These are phyloP conservation scores for Sebastes hubbsi DNA, from an alignment of 2,797 vertebrate species.

Conservation along the genomic window DNA sequence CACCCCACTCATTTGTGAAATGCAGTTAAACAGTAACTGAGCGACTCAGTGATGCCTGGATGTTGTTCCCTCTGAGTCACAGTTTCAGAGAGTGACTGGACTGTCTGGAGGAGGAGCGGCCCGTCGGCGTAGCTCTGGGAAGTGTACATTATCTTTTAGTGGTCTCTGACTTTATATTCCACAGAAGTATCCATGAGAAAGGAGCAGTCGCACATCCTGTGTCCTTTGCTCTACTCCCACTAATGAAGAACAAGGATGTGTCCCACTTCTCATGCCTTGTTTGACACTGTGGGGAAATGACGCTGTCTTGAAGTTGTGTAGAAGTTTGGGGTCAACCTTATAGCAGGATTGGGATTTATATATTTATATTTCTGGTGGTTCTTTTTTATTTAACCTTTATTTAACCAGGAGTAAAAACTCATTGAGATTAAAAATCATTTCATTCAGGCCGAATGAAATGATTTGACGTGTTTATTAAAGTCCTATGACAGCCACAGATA, in stretches of 20 bases:
- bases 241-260: neutral
- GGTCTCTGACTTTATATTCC: neutral
- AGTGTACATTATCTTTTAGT: neutral
- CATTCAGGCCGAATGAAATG: too few relatives aligned
- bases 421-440: too few relatives aligned
- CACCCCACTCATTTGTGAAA: neutral
- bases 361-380: neutral
- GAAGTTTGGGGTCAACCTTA: neutral
- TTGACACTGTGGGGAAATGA: neutral
- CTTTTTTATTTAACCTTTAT: too few relatives aligned
- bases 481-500: too few relatives aligned
- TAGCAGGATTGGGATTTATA: neutral
- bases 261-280: neutral
- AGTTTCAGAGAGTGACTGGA: slow-evolving; percentile 7
- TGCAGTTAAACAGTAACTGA: slow-evolving; percentile 35
- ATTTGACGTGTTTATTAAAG: too few relatives aligned
- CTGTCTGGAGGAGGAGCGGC: slow-evolving; percentile 33
- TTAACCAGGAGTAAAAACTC: too few relatives aligned
- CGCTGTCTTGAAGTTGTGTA: neutral
- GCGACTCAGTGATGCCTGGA: neutral
- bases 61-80: slow-evolving; percentile 40
- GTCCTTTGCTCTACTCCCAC: neutral
- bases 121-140: neutral
- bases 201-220: neutral
- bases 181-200: neutral